Conservation (phyloP, 2,888 invertebrate genomes). For the Cantharis flavilabris region DNA sequence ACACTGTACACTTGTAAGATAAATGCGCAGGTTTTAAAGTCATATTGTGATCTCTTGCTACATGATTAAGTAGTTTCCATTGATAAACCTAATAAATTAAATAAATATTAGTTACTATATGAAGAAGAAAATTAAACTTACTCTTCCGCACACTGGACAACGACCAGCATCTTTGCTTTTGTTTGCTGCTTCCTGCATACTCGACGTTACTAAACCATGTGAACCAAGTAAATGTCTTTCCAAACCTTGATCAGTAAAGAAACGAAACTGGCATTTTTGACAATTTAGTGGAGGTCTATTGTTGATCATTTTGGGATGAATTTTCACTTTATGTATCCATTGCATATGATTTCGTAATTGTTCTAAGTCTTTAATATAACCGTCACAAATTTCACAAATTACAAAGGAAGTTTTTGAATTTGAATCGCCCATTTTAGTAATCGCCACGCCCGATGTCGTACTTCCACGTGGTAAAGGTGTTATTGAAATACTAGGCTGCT, state of each 20-base stretch:
- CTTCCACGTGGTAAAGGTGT: conserved; percentile 80
- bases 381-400: conserved; percentile 96
- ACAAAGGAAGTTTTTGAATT: conserved; percentile 82
- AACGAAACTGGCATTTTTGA: conserved; percentile 94
- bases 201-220: conserved; percentile 92
- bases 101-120: conserved; percentile 56
- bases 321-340: conserved; percentile 97
- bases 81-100: conserved; percentile 76
- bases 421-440: conserved; percentile 58
- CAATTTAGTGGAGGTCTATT: conserved; percentile 93
- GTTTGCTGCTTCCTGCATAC: conserved; percentile 95
- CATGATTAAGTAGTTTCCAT: conserved; percentile 91
- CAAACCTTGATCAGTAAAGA: conserved; percentile 96
- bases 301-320: conserved; percentile 95
- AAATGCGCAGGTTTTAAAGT: conserved; percentile 90
- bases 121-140: conserved; percentile 54
- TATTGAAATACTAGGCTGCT: conserved; percentile 89
- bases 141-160: conserved; percentile 94
- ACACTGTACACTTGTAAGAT: conserved; percentile 94
- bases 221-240: conserved; percentile 93
- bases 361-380: conserved; percentile 93
- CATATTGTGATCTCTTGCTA: conserved; percentile 89
- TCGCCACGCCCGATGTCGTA: conserved; percentile 51
- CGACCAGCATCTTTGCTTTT: conserved; percentile 92
- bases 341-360: conserved; percentile 95